Base-by-base conservation (phyloP, 2,888 invertebrate species). In the Melangyna quadrimaculata region DNA sequence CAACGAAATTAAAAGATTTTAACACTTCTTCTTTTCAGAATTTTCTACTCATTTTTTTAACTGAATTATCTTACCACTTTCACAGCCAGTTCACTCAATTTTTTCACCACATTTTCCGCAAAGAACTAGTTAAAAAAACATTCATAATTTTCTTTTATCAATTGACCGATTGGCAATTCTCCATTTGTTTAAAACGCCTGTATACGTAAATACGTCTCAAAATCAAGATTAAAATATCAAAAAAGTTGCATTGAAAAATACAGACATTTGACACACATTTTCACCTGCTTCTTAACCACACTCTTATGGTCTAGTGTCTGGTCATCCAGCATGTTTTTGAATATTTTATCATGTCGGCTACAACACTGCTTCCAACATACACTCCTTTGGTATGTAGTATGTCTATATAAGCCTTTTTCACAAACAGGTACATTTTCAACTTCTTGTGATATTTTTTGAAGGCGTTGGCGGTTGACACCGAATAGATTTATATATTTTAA, bases 381-480 rank as follows among this genome's bases (percentile, higher is more conserved):
- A 17, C 57, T 32, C 32, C 55, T 55, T 19, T 10, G 27, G n/a
- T n/a, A 14, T 45, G 2, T 40, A 40, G 5, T n/a, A n/a, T n/a
- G 2, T 0, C 3, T 10, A 48, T 6, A 51, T 3, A 67, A 40
- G 48, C n/a, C 63, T 77, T 71, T 77, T n/a, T 57, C 55, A 55
- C 7, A 72, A 81, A 81, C 81, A 71, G 53, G 71, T 77, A 65
- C 45, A 35, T 37, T 40, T 65, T 14, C 61, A 63, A 48, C 53
- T 48, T 61, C 24, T 51, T 65, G 45, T n/a, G 29, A 29, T 37
- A n/a, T 14, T 27, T 63, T 45, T 35, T 22, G 35, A 59, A 67
- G 78, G 82, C 82, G 82, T 82, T 82, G 82, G 78, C 82, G 82
- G 67, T 67, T 48, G 29, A 72, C 35, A 51, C 22, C 73, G n/a